Base-by-base conservation (phyloP, 2,113 vertebrate genomes). In the Odocoileus virginianus region DNA sequence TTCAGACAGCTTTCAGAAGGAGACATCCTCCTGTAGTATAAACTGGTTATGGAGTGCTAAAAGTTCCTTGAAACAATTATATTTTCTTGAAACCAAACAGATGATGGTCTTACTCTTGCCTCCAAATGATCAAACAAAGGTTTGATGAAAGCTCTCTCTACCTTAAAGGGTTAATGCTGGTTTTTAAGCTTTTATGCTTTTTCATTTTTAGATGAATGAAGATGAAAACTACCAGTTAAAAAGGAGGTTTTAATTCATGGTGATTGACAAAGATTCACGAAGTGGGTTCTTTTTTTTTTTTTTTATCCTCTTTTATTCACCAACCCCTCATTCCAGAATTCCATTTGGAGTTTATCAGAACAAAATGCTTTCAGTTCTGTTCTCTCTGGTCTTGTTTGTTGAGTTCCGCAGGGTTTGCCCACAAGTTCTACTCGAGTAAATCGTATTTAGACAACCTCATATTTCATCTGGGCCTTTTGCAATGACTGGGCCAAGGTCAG, bases 401-500 rank as follows among this genome's bases (percentile, higher is more conserved):
- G 96, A 99, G 98, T 99, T 99, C 98, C 97, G 96, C 97, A 95
- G 98, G 98, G 99, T 99, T 99, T 99, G 98, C 99, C 98, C 98
- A 99, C 99, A 99, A 99, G 99, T 99, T 99, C 99, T 99, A 99
- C 99, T 99, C 98, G 98, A 99, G 99, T 99, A 99, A 99, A 99
- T 99, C 97, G 98, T 99, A 98, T 99, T 99, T 98, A 99, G 99
- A 99, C 99, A 99, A 99, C 99, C 99, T 98, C 99, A 99, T 99
- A 99, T 99, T 99, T 99, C 99, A 99, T 99, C 99, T 99, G 98
- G 98, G 98, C 99, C 99, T 99, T 99, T 99, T 99, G 99, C 99
- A 99, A 99, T 98, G 99, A 99, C 99, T 99, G 99, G 99, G 99
- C 99, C 99, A 99, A 99, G 99, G 99, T 99, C 99, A 99, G 99